Conservation (phyloP, 2,888 invertebrate genomes). For the Brachyopa scutellaris region DNA sequence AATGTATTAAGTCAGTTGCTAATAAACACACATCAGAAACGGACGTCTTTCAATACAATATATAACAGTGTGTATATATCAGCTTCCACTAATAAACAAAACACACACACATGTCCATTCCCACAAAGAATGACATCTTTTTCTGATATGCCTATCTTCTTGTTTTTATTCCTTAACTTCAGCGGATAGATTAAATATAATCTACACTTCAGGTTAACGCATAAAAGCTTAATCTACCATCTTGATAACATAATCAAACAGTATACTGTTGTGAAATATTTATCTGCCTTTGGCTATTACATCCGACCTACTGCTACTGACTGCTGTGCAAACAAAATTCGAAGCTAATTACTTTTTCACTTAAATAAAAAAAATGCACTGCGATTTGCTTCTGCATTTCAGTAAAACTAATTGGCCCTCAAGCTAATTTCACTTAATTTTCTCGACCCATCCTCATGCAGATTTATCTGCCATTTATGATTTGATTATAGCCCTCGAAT, state of each 20-base stretch:
- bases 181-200: slow-evolving; percentile 23
- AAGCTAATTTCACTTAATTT: slow-evolving; percentile 47
- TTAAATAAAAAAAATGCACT: neutral
- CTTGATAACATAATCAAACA: slow-evolving; percentile 56
- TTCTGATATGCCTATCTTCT: neutral
- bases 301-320: slow-evolving; percentile 8
- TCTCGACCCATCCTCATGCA: slow-evolving; percentile 8
- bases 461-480: slow-evolving; percentile 19
- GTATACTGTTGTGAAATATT: slow-evolving; percentile 14
- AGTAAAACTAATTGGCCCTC: slow-evolving; percentile 28
- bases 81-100: too few relatives aligned
- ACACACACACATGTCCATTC: too few relatives aligned
- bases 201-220: slow-evolving; percentile 15
- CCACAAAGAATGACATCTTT: too few relatives aligned
- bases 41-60: too few relatives aligned
- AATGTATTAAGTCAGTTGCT: too few relatives aligned
- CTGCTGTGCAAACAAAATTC: slow-evolving; percentile 4
- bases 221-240: slow-evolving; percentile 15
- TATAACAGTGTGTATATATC: too few relatives aligned
- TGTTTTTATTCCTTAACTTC: neutral
- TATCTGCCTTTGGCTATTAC: slow-evolving; percentile 11
- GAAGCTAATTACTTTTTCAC: slow-evolving; percentile 32
- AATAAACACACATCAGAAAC: too few relatives aligned
- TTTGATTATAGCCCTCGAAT: slow-evolving; percentile 38
- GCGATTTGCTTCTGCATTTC: slow-evolving; percentile 5